Evolutionary conservation across 2,797 vertebrate species (phyloP).

Genomic region (Coccyzus lansbergi): DNA sequence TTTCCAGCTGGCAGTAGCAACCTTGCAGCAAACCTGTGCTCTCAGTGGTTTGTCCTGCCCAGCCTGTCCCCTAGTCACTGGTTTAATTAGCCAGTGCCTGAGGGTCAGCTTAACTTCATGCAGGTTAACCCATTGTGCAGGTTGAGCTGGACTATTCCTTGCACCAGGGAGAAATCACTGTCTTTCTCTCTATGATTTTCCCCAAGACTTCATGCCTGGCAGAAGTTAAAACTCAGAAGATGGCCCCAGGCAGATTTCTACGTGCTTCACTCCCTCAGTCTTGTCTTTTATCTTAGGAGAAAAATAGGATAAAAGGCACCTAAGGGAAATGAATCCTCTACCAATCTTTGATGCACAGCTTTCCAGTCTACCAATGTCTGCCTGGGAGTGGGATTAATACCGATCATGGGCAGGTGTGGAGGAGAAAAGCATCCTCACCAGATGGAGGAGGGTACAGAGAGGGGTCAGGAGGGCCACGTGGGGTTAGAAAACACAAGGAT

Average conservation of each 20-base stretch:
- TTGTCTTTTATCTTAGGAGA: neutral
- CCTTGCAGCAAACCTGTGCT: neutral
- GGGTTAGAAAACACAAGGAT: neutral
- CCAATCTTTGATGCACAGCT: neutral
- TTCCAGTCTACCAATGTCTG: neutral
- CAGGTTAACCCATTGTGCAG: neutral
- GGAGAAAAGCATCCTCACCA: neutral
- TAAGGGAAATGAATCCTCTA: neutral
- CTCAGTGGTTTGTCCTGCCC: neutral
- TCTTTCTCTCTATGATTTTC: neutral
- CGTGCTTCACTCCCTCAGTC: neutral
- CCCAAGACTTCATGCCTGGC: neutral
- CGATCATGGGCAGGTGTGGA: neutral
- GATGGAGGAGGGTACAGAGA: neutral
- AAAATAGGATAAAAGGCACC: neutral
- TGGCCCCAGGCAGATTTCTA: neutral
- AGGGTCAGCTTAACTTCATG: neutral
- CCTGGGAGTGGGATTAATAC: neutral
- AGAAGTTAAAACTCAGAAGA: neutral
- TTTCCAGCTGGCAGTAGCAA: constrained; percentile 3
- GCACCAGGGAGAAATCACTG: neutral
- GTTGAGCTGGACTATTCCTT: neutral
- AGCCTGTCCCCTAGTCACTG: neutral
- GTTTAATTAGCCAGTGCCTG: constrained; percentile 16
- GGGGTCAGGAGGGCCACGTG: neutral